Conservation (phyloP, 2,888 invertebrate genomes). For the Zaprionus obscuricornis region DNA sequence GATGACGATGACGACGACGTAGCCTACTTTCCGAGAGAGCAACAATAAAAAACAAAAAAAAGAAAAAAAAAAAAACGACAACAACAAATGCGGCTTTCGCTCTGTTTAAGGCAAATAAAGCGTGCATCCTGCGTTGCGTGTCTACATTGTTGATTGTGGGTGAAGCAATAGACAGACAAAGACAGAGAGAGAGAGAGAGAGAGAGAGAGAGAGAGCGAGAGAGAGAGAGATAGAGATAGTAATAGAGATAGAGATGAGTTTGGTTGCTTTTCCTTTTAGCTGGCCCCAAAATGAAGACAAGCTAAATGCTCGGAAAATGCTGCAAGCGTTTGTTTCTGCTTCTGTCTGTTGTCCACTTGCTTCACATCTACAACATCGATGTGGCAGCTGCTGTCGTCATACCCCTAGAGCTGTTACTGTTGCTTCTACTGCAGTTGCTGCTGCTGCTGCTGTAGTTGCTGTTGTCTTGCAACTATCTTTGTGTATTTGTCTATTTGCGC, state of each 20-base stretch:
- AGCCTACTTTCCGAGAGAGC: slow-evolving; percentile 37
- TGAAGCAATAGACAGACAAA: no score
- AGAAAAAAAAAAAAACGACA: slow-evolving; percentile 23
- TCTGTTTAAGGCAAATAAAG: slow-evolving; percentile 67
- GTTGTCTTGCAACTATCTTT: slow-evolving; percentile 22
- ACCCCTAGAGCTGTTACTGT: no score
- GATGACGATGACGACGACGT: slow-evolving; percentile 42
- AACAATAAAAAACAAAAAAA: slow-evolving; percentile 46
- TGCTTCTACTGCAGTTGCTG: slow-evolving; percentile 15
- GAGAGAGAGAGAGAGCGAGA: background rate
- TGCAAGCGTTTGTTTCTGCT: slow-evolving; percentile 30
- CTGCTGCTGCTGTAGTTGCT: background rate
- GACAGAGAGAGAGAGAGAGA: background rate
- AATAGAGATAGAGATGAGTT: background rate
- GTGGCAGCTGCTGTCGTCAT: no score
- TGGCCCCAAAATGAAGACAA: slow-evolving; percentile 31
- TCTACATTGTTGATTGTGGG: slow-evolving; percentile 42
- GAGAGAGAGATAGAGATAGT: slow-evolving; percentile 1
- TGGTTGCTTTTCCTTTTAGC: slow-evolving; percentile 3
- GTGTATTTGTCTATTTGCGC: slow-evolving; percentile 27
- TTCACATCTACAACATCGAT: background rate
- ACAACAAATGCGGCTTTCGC: slow-evolving; percentile 30
- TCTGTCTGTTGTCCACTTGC: slow-evolving; percentile 22
- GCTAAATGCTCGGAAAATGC: slow-evolving; percentile 40
- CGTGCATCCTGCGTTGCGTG: slow-evolving; percentile 63